Evolutionary conservation across 2,113 vertebrate genomes (phyloP).

Genomic region (Halichoeres trimaculatus): DNA sequence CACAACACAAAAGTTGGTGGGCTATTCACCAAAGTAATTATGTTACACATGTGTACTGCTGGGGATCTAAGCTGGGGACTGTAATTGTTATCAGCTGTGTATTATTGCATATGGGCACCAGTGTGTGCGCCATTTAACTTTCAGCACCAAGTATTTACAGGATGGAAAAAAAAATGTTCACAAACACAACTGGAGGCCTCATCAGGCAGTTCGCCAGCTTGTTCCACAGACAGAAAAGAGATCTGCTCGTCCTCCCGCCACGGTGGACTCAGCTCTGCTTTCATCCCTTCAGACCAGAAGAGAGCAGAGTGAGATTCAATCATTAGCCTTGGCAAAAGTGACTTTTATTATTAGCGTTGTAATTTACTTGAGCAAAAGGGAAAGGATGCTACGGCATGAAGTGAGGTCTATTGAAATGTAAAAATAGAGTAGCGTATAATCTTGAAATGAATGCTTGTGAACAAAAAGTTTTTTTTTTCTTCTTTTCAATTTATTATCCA

Average conservation of each 20-base stretch:
- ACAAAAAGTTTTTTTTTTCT: too few species aligned
- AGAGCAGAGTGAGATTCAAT: too few species aligned
- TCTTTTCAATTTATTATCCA: too few species aligned
- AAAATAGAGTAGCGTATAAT: too few species aligned
- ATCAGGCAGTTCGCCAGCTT: constrained; percentile 44
- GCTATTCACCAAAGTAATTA: constrained; percentile 18
- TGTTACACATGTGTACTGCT: constrained; percentile 29
- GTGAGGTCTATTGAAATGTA: too few species aligned
- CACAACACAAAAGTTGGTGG: constrained; percentile 22
- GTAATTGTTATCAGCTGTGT: constrained; percentile 70
- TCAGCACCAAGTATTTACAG: constrained; percentile 60
- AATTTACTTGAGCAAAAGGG: too few species aligned
- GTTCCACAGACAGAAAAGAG: constrained; percentile 25
- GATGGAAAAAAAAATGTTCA: constrained; percentile 30
- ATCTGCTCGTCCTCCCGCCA: constrained; percentile 31
- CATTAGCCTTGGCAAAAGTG: too few species aligned
- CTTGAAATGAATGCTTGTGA: too few species aligned
- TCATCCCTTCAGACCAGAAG: neutral
- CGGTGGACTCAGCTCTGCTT: constrained; percentile 9
- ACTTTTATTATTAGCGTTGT: too few species aligned
- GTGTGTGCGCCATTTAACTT: constrained; percentile 72
- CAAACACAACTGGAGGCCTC: constrained; percentile 56
- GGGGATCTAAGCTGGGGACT: constrained; percentile 44
- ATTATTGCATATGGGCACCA: constrained; percentile 44
- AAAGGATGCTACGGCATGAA: too few species aligned